Evolutionary conservation across 92 coral and sea anemone genomes (phyloP), one percentile per base, ranked within the genome.

Genomic region (Parazoanthus swiftii): DNA sequence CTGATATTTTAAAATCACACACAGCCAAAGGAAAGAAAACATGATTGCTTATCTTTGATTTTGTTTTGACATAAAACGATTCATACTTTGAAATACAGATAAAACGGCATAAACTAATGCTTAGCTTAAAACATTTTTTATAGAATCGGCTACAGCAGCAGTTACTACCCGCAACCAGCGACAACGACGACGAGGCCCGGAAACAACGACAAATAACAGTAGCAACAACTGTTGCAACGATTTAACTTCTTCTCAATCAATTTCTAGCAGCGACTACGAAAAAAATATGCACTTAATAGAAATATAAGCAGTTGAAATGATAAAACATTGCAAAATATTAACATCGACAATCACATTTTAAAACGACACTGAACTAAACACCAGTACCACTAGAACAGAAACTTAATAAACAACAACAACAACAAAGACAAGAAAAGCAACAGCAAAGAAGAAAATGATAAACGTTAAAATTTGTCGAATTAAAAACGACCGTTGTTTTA

Each of bases 11-110:
- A 13, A 11, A 74, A 35, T 14, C 23, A 37, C 35, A 39, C 79
- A 76, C 39, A 39, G 11, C n/a, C 79, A 4, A 63, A 63, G 79
- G 79, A 76, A 44, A 76, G 51, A 76, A 76, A 76, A 76, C 51
- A 76, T 16, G 23, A 20, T 25, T 75, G n/a, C 26, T 75, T 75
- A 75, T 75, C 79, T 16, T 75, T 36, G 29, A 43, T 75, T 38
- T 75, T 75, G 77, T 73, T 73, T 75, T 76, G 25, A 76, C 29
- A 76, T 39, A 37, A 74, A 36, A 16, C 23, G 38, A 4, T 37
- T 74, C 13, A 39, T 63, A 3, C 3, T 63, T 18, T 4, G 8
- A 63, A 63, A 20, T 21, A 20, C 1, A 63, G 70, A 63, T 63
- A 23, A 63, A 21, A 63, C 70, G 8, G 70, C 70, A 63, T 63